Percentiles rank a stretch among this genome's conserved stretches.
These are phyloP conservation scores for Probosciger aterrimus DNA, from an alignment of 2,113 vertebrate species.

Conservation along the genomic window DNA sequence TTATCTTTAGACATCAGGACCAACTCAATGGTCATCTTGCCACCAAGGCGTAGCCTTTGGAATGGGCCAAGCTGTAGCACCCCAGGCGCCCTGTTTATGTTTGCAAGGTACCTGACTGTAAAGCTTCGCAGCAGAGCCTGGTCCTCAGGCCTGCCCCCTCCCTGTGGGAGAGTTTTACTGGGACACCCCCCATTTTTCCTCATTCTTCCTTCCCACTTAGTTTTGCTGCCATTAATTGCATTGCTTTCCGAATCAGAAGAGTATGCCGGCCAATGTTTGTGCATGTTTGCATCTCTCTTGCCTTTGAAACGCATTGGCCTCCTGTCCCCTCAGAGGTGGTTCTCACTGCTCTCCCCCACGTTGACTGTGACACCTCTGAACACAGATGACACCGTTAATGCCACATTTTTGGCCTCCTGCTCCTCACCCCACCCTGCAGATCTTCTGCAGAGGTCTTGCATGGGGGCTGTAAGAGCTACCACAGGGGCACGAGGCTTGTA, in stretches of 20 bases:
- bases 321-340: not conserved
- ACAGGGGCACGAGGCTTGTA: not conserved
- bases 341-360: not conserved
- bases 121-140: not conserved
- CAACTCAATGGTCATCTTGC: not conserved
- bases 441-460: not conserved
- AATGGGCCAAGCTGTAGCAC: not conserved
- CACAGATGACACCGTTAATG: not conserved
- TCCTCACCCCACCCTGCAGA: not conserved
- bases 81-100: not conserved
- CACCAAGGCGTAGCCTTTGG: not conserved
- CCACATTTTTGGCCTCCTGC: not conserved
- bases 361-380: not conserved
- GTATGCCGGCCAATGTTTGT: not conserved
- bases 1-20: conserved; percentile 8
- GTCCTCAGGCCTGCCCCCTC: not conserved
- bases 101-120: not conserved
- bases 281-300: not conserved
- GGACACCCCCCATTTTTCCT: not conserved
- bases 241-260: not conserved
- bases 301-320: not conserved
- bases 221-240: not conserved
- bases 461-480: not conserved
- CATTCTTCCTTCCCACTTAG: not conserved
- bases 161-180: not conserved